phyloP scores from a whole-genome alignment of 2,113 vertebrate species.

The Murina feae region DNA sequence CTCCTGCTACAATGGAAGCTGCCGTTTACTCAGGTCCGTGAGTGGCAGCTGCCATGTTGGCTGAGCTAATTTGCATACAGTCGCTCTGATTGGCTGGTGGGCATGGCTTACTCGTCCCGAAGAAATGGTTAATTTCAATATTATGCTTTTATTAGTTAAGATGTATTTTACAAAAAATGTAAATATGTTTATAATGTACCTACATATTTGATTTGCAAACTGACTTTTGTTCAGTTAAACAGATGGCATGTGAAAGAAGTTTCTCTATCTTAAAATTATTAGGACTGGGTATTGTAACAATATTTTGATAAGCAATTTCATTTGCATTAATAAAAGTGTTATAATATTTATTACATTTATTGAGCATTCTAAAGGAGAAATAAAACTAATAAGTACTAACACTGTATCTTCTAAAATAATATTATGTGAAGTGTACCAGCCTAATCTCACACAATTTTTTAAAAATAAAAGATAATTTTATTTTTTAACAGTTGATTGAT shows the following conservation, averaged over 20 bases:
- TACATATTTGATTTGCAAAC: background rate
- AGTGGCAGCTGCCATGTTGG: too few species aligned
- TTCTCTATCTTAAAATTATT: slow-evolving; percentile 31
- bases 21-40: too few species aligned
- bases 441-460: background rate
- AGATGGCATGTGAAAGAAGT: background rate
- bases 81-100: too few species aligned
- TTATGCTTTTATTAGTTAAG: too few species aligned
- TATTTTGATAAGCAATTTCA: slow-evolving; percentile 22
- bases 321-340: background rate
- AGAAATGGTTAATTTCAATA: too few species aligned
- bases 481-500: too few species aligned
- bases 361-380: background rate
- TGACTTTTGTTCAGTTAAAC: background rate
- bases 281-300: background rate
- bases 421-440: background rate
- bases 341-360: slow-evolving; percentile 16
- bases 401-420: background rate
- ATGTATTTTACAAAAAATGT: background rate
- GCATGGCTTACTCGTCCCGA: too few species aligned
- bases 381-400: background rate
- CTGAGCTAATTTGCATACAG: too few species aligned
- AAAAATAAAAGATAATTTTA: too few species aligned
- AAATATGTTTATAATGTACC: background rate
- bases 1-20: too few species aligned